A percentile compares a stretch with the other conserved stretches of the same genome.
These are phyloP conservation scores for Hybognathus amarus DNA, from an alignment of 2,797 vertebrate genomes.

Conservation along the genomic window DNA sequence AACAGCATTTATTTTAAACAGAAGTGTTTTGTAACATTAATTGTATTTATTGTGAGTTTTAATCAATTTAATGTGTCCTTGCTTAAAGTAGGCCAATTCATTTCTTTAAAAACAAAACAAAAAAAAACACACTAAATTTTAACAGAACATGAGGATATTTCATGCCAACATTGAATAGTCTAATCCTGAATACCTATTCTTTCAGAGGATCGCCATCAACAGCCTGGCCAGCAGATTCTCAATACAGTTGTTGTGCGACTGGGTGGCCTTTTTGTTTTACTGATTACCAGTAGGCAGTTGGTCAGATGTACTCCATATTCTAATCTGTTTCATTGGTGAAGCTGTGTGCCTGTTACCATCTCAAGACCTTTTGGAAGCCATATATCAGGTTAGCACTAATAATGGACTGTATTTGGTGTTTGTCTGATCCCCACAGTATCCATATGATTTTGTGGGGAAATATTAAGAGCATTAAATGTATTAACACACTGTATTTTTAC, in stretches of 20 bases:
- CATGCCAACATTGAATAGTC: background rate
- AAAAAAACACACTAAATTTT: background rate
- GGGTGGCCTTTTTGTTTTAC: conserved; percentile 86
- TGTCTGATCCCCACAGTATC: background rate
- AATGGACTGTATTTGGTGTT: background rate
- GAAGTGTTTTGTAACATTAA: background rate
- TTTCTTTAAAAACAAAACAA: background rate
- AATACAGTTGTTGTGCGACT: conserved; percentile 87
- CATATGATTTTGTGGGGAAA: background rate
- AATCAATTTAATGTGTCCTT: background rate
- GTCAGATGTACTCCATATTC: conserved; percentile 85
- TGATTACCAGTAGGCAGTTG: conserved; percentile 91
- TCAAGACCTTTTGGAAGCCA: conserved; percentile 77
- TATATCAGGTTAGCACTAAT: conserved; percentile 78
- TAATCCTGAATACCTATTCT: conserved; percentile 10
- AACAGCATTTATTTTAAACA: background rate
- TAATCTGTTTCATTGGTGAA: conserved; percentile 88
- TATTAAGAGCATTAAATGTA: background rate
- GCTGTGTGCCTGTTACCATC: conserved; percentile 81
- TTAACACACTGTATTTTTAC: conserved; percentile 49
- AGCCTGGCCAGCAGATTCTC: conserved; percentile 66
- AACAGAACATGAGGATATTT: background rate
- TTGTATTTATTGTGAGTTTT: background rate
- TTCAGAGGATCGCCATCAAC: conserved; percentile 84
- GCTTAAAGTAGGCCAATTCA: background rate